Conservation (phyloP, 2,888 invertebrate genomes). For the Acleris literana region DNA sequence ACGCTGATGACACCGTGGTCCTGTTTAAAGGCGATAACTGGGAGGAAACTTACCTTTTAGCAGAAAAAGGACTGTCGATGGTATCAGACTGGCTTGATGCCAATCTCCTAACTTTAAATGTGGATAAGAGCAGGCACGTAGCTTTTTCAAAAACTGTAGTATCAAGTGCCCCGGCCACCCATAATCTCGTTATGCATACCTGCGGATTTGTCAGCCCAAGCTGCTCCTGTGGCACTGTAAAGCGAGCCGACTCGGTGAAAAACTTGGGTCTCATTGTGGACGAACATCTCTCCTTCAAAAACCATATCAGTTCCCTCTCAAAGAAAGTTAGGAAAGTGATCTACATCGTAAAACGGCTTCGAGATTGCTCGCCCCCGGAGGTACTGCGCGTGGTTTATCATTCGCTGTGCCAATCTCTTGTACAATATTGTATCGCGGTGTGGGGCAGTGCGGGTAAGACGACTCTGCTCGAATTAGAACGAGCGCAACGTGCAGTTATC, state of each 20-base stretch:
- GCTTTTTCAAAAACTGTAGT: not conserved
- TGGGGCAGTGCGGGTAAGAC: too few relatives aligned
- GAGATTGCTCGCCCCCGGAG: too few relatives aligned
- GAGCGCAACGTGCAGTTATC: too few relatives aligned
- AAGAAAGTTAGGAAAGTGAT: too few relatives aligned
- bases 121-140: not conserved
- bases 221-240: not conserved
- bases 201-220: not conserved
- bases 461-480: too few relatives aligned
- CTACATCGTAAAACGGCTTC: too few relatives aligned
- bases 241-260: not conserved
- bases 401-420: too few relatives aligned
- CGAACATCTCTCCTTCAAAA: not conserved
- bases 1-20: not conserved
- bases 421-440: too few relatives aligned
- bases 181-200: not conserved
- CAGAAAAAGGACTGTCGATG: not conserved
- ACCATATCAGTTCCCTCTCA: not conserved
- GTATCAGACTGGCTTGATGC: not conserved
- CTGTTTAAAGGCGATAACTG: too few relatives aligned
- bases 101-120: not conserved
- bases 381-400: too few relatives aligned
- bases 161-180: not conserved
- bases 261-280: constrained; percentile 3
- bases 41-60: too few relatives aligned